These are phyloP conservation scores for Maniola jurtina DNA, from an alignment of 1,140 invertebrate species.

Conservation along the genomic window DNA sequence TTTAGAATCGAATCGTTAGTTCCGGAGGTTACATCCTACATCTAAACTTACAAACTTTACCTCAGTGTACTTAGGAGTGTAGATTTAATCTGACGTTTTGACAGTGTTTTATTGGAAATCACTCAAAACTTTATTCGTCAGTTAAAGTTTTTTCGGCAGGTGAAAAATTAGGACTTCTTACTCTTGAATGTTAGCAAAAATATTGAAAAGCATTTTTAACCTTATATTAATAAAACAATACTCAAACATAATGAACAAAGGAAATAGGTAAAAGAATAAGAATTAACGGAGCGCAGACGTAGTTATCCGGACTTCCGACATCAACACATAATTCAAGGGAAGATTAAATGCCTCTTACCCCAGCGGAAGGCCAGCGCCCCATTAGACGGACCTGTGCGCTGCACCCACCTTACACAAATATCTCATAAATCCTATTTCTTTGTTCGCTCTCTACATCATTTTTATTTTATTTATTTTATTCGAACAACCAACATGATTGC, in stretches of 20 bases:
- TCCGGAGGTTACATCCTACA: no score
- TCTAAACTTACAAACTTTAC: no score
- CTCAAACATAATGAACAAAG: conserved; percentile 21
- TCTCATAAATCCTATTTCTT: conserved; percentile 22
- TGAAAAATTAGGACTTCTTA: no score
- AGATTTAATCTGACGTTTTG: no score
- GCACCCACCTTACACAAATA: conserved; percentile 47
- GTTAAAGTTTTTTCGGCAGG: no score
- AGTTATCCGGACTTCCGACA: conserved; percentile 65
- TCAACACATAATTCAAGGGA: conserved; percentile 74
- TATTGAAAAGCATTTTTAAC: neutral
- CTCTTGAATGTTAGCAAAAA: no score
- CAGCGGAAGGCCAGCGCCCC: conserved; percentile 59
- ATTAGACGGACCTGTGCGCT: conserved; percentile 53
- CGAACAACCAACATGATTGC: no score
- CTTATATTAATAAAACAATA: neutral
- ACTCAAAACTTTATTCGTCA: no score
- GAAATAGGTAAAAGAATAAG: conserved; percentile 43
- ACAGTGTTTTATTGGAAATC: no score
- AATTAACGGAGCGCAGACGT: conserved; percentile 37
- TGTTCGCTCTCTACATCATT: neutral
- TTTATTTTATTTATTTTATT: no score
- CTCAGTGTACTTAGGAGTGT: no score
- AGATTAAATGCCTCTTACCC: conserved; percentile 74
- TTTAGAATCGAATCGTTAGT: no score